Conservation (phyloP, 2,113 vertebrate species). For the Etia nguti region DNA sequence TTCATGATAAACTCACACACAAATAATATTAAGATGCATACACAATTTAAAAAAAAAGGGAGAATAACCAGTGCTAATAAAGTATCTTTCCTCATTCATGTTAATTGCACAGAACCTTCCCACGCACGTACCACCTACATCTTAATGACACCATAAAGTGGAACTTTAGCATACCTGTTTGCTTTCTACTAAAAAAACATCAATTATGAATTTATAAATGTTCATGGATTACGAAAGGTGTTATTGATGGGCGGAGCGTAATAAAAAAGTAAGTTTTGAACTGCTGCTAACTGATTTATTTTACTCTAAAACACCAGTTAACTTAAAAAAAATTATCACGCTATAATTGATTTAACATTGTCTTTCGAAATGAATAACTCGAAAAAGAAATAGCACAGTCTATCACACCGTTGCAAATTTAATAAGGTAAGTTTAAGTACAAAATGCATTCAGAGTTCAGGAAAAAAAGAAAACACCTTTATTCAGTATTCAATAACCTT, state of each 20-base stretch:
- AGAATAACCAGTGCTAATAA: slow-evolving; percentile 69
- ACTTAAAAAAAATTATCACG: slow-evolving; percentile 44
- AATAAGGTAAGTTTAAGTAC: slow-evolving; percentile 20
- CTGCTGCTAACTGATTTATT: neutral
- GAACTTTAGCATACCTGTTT: slow-evolving; percentile 83
- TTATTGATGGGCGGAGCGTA: slow-evolving; percentile 65
- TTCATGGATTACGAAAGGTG: slow-evolving; percentile 66
- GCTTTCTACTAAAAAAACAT: slow-evolving; percentile 77
- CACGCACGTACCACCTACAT: slow-evolving; percentile 86
- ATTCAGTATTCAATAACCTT: slow-evolving; percentile 69
- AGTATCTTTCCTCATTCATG: slow-evolving; percentile 79
- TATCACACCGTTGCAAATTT: slow-evolving; percentile 20
- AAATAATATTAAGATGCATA: neutral
- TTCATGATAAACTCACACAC: slow-evolving; percentile 78
- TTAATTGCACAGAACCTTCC: slow-evolving; percentile 92
- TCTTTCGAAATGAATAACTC: slow-evolving; percentile 48
- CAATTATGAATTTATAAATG: slow-evolving; percentile 82
- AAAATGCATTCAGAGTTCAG: slow-evolving; percentile 47
- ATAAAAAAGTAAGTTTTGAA: neutral
- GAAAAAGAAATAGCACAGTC: slow-evolving; percentile 31
- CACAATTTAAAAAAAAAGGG: neutral
- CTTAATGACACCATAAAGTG: slow-evolving; percentile 88
- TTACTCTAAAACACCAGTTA: neutral
- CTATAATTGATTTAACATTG: slow-evolving; percentile 72
- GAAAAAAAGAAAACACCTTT: slow-evolving; percentile 60